Percentiles rank a stretch among this genome's conserved stretches.
Conservation (phyloP, 2,888 invertebrate genomes). For the Hypsopygia costalis region DNA sequence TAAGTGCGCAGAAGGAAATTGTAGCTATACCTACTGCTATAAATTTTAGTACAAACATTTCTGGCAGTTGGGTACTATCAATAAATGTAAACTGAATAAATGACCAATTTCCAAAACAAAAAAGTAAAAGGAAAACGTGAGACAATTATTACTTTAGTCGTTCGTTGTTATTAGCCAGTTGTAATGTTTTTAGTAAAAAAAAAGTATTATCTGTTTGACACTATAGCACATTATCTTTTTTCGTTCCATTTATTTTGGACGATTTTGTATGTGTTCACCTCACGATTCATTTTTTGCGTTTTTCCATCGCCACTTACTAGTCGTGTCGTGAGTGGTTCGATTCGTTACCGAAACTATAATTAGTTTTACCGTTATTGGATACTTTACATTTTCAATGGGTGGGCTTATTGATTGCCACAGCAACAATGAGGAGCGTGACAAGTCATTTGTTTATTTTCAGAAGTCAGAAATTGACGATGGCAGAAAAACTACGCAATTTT, state of each 20-base stretch:
- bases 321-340: slow-evolving; percentile 62
- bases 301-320: slow-evolving; percentile 49
- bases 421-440: slow-evolving; percentile 52
- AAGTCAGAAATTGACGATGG: slow-evolving; percentile 25
- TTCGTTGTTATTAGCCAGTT: no score
- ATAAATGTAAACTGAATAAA: no score
- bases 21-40: no score
- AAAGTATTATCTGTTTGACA: slow-evolving; percentile 24
- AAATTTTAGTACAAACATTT: no score
- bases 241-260: slow-evolving; percentile 37
- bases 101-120: no score
- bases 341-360: slow-evolving; percentile 69
- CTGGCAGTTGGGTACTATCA: no score
- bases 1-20: no score
- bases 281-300: slow-evolving; percentile 65
- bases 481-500: slow-evolving; percentile 14
- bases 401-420: slow-evolving; percentile 39
- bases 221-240: slow-evolving; percentile 44
- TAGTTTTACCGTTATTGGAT: slow-evolving; percentile 67
- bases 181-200: slow-evolving; percentile 15
- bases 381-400: slow-evolving; percentile 60
- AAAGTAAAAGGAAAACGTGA: no score
- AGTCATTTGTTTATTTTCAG: slow-evolving; percentile 51
- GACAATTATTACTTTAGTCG: no score
- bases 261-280: slow-evolving; percentile 54